phyloP scores from a whole-genome alignment of 2,888 invertebrate genomes.

The Campopleginae sp. region DNA sequence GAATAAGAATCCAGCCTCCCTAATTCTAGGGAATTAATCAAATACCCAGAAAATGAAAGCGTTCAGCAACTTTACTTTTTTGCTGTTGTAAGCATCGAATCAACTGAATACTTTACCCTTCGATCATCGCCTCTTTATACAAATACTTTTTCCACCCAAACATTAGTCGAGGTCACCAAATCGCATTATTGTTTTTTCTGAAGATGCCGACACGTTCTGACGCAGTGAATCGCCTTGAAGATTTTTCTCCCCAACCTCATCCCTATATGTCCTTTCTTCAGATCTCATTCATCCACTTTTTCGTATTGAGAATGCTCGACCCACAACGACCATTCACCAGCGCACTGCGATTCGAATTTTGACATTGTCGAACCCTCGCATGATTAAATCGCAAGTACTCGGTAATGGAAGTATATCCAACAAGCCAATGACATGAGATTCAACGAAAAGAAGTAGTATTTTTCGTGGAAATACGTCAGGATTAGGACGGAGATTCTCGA shows the following conservation, averaged over 20 bases:
- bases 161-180: background rate
- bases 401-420: too few relatives aligned
- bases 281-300: background rate
- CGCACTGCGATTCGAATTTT: too few relatives aligned
- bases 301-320: too few relatives aligned
- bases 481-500: too few relatives aligned
- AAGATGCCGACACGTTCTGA: background rate
- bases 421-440: too few relatives aligned
- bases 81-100: background rate
- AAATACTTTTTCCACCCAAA: background rate
- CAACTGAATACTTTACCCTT: background rate
- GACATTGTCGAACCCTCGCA: too few relatives aligned
- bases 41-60: background rate
- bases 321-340: too few relatives aligned
- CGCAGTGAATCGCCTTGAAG: background rate
- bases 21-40: conserved; percentile 43
- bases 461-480: too few relatives aligned
- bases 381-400: too few relatives aligned
- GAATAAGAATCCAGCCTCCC: conserved; percentile 29
- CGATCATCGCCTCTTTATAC: background rate
- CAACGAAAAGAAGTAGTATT: too few relatives aligned
- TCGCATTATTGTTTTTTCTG: background rate
- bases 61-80: background rate
- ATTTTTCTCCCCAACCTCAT: background rate
- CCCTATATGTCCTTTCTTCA: background rate